Percentiles rank a stretch among this genome's conserved stretches.
Conservation (phyloP, 2,888 invertebrate species). For the Melieria omissa region DNA sequence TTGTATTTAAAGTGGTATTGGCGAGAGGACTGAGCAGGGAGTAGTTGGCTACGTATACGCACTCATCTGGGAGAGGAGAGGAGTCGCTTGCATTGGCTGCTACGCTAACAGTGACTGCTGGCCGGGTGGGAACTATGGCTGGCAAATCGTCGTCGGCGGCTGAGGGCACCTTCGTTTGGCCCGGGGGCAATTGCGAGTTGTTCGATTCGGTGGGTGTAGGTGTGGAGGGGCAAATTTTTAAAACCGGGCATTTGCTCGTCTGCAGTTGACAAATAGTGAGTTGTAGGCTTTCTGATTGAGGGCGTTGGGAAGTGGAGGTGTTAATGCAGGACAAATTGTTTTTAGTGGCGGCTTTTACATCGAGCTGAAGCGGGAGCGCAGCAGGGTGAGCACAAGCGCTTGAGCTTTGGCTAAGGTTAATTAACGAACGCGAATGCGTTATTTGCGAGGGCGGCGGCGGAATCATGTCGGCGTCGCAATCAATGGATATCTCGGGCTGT, state of each 20-base stretch:
- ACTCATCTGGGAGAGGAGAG: background rate
- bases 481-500: slow-evolving; percentile 55
- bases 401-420: slow-evolving; percentile 26
- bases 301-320: slow-evolving; percentile 23
- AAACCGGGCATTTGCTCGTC: slow-evolving; percentile 49
- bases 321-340: slow-evolving; percentile 33
- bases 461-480: slow-evolving; percentile 13
- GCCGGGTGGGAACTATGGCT: slow-evolving; percentile 11
- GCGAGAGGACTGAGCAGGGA: background rate
- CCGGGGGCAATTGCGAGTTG: slow-evolving; percentile 13
- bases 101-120: slow-evolving; percentile 10
- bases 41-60: slow-evolving; percentile 17
- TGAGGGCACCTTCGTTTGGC: background rate
- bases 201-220: slow-evolving; percentile 62
- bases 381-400: background rate
- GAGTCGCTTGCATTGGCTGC: slow-evolving; percentile 14
- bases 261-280: too few species aligned
- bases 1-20: background rate
- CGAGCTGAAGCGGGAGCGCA: background rate
- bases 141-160: slow-evolving; percentile 1
- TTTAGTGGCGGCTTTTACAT: slow-evolving; percentile 6
- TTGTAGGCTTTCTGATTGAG: too few species aligned
- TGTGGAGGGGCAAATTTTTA: slow-evolving; percentile 60
- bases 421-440: slow-evolving; percentile 47
- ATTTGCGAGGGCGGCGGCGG: slow-evolving; percentile 43